Percentiles rank a stretch among this genome's conserved stretches.
Evolutionary conservation across 1,140 invertebrate species (phyloP).

Genomic region (Thaumetopoea pityocampa): DNA sequence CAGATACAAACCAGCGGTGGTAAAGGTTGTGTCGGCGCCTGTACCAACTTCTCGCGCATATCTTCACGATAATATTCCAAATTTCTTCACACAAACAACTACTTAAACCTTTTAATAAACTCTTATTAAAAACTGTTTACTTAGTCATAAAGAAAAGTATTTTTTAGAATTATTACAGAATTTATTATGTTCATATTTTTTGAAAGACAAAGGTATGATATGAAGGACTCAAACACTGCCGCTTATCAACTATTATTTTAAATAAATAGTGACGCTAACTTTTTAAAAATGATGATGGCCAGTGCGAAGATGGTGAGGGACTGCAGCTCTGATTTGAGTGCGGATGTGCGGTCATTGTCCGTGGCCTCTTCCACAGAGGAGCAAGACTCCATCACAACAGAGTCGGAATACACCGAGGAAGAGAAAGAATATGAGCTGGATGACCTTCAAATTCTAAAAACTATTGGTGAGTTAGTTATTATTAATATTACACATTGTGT

Average conservation of each 20-base stretch:
- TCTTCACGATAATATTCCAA: constrained; percentile 17
- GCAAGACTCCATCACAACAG: constrained; percentile 70
- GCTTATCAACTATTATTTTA: constrained; percentile 1
- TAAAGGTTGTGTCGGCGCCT: constrained; percentile 33
- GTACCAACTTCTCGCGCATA: constrained; percentile 33
- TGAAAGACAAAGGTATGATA: constrained; percentile 10
- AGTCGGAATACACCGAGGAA: constrained; percentile 79
- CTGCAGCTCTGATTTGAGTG: constrained; percentile 71
- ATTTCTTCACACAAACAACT: constrained; percentile 16
- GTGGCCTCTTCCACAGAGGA: constrained; percentile 70
- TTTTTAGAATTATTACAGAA: not conserved
- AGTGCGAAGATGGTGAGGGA: constrained; percentile 74
- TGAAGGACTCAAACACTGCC: constrained; percentile 1
- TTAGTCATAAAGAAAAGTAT: constrained; percentile 1
- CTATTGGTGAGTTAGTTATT: constrained; percentile 87
- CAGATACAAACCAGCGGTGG: constrained; percentile 32
- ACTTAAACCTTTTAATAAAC: constrained; percentile 2
- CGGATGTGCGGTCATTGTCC: constrained; percentile 66
- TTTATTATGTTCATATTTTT: constrained; percentile 5
- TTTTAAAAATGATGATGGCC: constrained; percentile 71
- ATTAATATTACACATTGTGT: too few relatives aligned
- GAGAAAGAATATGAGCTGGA: constrained; percentile 83
- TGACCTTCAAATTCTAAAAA: constrained; percentile 88
- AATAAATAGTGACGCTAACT: constrained; percentile 3
- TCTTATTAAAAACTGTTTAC: not conserved